phyloP scores from a whole-genome alignment of 2,797 vertebrate genomes.

The Lemur catta region DNA sequence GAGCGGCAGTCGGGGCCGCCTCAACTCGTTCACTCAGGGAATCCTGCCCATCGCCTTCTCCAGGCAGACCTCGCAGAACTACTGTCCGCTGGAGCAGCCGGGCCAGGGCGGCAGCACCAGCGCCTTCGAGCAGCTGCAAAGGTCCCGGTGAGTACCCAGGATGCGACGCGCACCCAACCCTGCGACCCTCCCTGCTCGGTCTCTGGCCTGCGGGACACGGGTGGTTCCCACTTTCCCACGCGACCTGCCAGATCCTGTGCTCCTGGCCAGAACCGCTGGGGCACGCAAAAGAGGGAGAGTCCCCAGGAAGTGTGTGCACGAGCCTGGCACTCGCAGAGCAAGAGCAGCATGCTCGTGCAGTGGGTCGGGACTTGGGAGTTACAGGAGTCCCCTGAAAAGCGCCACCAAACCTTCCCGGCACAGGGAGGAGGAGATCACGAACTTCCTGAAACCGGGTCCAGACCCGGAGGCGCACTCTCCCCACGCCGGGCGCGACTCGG shows the following conservation, averaged over 20 bases:
- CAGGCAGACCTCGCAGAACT: conserved; percentile 88
- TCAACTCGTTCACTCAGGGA: conserved; percentile 97
- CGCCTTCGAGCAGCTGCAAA: conserved; percentile 93
- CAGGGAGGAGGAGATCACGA: background rate
- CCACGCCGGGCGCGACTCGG: background rate
- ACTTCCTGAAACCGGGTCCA: background rate
- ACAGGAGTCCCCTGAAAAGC: background rate
- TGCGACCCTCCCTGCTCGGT: conserved; percentile 71
- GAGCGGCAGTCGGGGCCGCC: conserved; percentile 88
- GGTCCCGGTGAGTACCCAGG: conserved; percentile 89
- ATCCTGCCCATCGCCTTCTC: conserved; percentile 89
- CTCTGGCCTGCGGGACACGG: conserved; percentile 70
- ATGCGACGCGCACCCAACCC: background rate
- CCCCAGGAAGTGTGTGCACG: background rate
- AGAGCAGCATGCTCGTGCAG: background rate
- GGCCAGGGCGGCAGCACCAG: conserved; percentile 85
- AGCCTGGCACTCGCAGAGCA: background rate
- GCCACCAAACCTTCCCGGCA: background rate
- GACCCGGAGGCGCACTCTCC: background rate
- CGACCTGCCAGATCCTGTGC: background rate
- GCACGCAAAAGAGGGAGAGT: background rate
- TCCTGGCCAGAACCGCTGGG: background rate
- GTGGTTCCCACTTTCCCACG: conserved; percentile 25
- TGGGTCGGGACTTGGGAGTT: background rate
- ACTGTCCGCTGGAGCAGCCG: conserved; percentile 88